Conservation (phyloP, 2,888 invertebrate species). For the Chaetogeoica ovagalla region DNA sequence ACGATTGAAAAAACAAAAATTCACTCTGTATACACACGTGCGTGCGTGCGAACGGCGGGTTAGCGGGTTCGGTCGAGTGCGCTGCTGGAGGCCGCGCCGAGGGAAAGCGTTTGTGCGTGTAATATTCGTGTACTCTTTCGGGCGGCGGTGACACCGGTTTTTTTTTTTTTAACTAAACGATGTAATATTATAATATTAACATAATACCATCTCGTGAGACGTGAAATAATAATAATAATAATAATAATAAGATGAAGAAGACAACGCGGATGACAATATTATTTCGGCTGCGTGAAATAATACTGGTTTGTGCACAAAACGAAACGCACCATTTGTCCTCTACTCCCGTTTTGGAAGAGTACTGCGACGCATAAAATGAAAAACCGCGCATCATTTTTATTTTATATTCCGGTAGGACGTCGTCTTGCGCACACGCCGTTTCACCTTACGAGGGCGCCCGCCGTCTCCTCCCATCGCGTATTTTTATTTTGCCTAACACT, state of each 20-base stretch:
- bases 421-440: not conserved
- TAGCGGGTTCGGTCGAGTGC: no score
- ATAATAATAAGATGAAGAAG: constrained; percentile 35
- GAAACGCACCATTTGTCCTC: constrained; percentile 16
- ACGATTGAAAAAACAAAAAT: no score
- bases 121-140: no score
- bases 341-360: constrained; percentile 45
- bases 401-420: constrained; percentile 44
- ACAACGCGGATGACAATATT: constrained; percentile 40
- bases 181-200: no score
- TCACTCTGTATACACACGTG: no score
- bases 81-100: no score
- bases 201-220: no score
- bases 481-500: not conserved
- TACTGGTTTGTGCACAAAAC: constrained; percentile 43
- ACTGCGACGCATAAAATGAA: constrained; percentile 27
- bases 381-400: not conserved
- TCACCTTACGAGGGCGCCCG: constrained; percentile 46
- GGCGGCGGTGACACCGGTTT: no score
- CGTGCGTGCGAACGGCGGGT: no score
- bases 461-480: not conserved
- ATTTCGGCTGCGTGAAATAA: constrained; percentile 41
- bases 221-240: no score
- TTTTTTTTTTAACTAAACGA: no score
- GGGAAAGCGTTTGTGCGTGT: no score